A percentile compares a stretch with the other conserved stretches of the same genome.
These are phyloP conservation scores for Tupaia tana DNA, from an alignment of 2,113 vertebrate species.

Conservation along the genomic window DNA sequence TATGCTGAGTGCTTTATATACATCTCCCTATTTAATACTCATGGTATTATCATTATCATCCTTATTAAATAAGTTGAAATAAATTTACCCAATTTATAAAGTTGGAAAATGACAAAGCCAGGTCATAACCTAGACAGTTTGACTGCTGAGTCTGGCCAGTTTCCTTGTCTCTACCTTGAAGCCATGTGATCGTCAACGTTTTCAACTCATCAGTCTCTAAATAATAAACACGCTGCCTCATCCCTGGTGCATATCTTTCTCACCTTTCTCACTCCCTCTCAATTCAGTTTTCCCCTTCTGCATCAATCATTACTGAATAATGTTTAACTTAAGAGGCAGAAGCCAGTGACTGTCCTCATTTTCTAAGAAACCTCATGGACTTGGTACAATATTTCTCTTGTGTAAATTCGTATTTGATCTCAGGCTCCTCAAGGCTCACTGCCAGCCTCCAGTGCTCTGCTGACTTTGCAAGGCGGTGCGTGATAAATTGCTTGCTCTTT, in stretches of 20 bases:
- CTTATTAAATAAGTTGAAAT: neutral
- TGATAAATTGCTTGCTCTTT: constrained; percentile 49
- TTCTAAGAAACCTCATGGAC: neutral
- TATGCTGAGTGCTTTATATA: neutral
- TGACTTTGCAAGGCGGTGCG: constrained; percentile 5
- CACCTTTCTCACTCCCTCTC: neutral
- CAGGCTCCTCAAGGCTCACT: neutral
- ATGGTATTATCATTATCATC: neutral
- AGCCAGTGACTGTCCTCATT: constrained; percentile 1
- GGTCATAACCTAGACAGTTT: neutral
- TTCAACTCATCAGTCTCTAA: neutral
- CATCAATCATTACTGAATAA: neutral
- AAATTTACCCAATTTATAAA: neutral
- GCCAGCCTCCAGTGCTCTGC: neutral
- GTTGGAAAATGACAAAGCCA: neutral
- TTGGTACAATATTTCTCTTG: constrained; percentile 22
- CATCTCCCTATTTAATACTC: neutral
- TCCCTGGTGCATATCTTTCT: neutral
- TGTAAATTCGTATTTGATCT: constrained; percentile 24
- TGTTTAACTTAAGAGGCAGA: neutral
- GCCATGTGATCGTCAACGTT: neutral
- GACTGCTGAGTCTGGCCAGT: neutral
- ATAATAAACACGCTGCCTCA: neutral
- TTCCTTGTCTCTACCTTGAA: neutral
- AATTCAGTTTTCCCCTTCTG: neutral